These are phyloP conservation scores for Progne subis DNA, from an alignment of 2,113 vertebrate genomes.

Conservation along the genomic window DNA sequence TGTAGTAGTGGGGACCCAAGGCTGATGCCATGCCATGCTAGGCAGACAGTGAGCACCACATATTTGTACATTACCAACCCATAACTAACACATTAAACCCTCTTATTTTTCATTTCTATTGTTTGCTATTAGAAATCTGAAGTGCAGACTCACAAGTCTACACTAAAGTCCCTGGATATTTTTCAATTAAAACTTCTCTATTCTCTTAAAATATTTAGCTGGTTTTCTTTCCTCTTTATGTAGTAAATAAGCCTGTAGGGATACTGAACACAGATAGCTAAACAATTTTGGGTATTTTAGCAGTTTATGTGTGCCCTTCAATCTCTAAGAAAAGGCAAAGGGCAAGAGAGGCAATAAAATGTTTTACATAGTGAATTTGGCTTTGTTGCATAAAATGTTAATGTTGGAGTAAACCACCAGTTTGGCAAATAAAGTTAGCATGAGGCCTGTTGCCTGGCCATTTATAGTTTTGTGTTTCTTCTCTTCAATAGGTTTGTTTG, in stretches of 20 bases:
- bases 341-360: neutral
- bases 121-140: slow-evolving; percentile 2
- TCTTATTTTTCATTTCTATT: slow-evolving; percentile 41
- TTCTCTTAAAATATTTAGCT: neutral
- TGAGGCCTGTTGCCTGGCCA: slow-evolving; percentile 5
- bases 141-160: neutral
- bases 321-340: neutral
- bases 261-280: neutral
- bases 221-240: neutral
- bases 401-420: slow-evolving; percentile 9
- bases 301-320: neutral
- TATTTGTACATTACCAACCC: neutral
- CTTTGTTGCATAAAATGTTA: neutral
- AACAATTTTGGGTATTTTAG: neutral
- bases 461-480: slow-evolving; percentile 21
- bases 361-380: slow-evolving; percentile 1
- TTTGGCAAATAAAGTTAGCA: slow-evolving; percentile 11
- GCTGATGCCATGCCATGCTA: neutral
- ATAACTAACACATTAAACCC: slow-evolving; percentile 14
- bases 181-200: neutral
- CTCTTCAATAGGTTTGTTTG: neutral
- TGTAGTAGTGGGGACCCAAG: slow-evolving; percentile 28
- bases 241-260: neutral
- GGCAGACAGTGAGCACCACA: neutral
- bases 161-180: neutral